These are phyloP conservation scores for Cydia amplana DNA, from an alignment of 1,140 invertebrate species.

Conservation along the genomic window DNA sequence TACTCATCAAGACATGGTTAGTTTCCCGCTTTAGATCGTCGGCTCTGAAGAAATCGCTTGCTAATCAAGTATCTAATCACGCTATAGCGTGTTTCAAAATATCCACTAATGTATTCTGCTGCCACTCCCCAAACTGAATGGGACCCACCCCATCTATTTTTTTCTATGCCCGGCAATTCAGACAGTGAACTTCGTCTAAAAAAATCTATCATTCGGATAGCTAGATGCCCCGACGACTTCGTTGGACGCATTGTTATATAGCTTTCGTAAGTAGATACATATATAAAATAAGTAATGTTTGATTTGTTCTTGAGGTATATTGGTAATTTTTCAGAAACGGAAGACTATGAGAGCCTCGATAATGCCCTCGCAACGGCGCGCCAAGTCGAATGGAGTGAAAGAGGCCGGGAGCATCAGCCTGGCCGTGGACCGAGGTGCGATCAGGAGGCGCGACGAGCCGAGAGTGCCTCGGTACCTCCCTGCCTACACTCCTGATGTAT, in stretches of 20 bases:
- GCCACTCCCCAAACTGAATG: slow-evolving; percentile 1
- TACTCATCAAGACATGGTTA: slow-evolving; percentile 9
- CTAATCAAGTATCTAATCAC: neutral
- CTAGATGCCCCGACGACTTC: slow-evolving; percentile 37
- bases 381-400: slow-evolving; percentile 90
- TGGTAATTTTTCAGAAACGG: slow-evolving; percentile 84
- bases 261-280: slow-evolving; percentile 66
- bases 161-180: slow-evolving; percentile 9
- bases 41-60: neutral
- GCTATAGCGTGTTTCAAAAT: neutral
- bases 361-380: slow-evolving; percentile 85
- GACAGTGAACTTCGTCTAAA: neutral
- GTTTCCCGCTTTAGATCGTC: neutral
- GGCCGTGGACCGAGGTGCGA: slow-evolving; percentile 84
- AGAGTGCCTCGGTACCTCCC: slow-evolving; percentile 82
- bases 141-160: neutral
- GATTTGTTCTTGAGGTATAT: slow-evolving; percentile 11
- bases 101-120: neutral
- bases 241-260: slow-evolving; percentile 50
- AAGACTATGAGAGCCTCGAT: slow-evolving; percentile 89
- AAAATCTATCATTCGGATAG: neutral
- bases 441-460: slow-evolving; percentile 77
- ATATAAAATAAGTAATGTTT: slow-evolving; percentile 35
- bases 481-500: slow-evolving; percentile 84
- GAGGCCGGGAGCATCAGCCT: slow-evolving; percentile 88